Base-by-base conservation (phyloP, 2,888 invertebrate species). In the Apamea crenata region DNA sequence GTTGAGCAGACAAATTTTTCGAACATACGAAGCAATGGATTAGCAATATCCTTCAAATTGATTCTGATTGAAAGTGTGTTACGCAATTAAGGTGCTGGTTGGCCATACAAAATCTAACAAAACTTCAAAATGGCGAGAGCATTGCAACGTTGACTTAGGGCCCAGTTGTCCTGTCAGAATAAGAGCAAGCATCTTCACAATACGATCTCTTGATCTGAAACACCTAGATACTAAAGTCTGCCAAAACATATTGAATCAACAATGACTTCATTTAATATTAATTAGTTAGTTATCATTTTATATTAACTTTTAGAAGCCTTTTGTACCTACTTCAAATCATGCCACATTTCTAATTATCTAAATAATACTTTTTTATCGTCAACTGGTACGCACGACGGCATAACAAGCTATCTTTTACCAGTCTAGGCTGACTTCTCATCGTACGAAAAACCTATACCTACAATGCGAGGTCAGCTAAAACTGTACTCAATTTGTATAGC, bases 261-360 rank as follows among this genome's bases (percentile, higher is more conserved):
- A 59, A 36, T 47, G 0, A 36, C 29, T 69, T 81, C 8, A 53
- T 67, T 25, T n/a, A 50, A n/a, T 67, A 36, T n/a, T 32, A 40
- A n/a, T 61, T 50, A 61, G 0, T 44, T 76, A 56, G 14, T 77
- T 29, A 47, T 44, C 14, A 63, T 63, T 82, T 44, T 5, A 32
- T 47, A 59, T 44, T 47, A 36, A 50, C 40, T n/a, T 75, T 61
- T 40, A 32, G 16, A 82, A 82, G 0, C 4, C 5, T 61, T 75
- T 82, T 75, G 47, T 71, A 73, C 29, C 16, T 59, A 10, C 25
- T 82, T 40, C 21, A 81, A 74, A 82, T 78, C 61, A 82, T 82
- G 50, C 21, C 14, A 21, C 16, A 29, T 59, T 59, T 59, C 29
- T 21, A 2, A 8, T 44, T 29, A 61, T 16, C 7, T n/a, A 25